A percentile compares a stretch with the other conserved stretches of the same genome.
Evolutionary conservation across 2,888 invertebrate genomes (phyloP).

Genomic region (Cosmorhoe ocellata): DNA sequence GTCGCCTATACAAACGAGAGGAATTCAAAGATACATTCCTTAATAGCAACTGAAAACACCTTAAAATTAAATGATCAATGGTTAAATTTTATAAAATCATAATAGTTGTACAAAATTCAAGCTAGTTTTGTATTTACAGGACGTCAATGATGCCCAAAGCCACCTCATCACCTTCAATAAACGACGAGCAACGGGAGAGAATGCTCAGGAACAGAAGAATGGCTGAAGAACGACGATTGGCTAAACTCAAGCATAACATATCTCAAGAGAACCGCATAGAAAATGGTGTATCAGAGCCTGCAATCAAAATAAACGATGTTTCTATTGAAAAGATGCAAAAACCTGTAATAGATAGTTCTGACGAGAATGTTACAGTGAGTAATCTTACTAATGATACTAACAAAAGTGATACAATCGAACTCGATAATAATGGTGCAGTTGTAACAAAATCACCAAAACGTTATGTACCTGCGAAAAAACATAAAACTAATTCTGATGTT

Average conservation of each 20-base stretch:
- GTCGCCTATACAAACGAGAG: too few relatives aligned
- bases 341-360: slow-evolving; percentile 34
- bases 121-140: too few relatives aligned
- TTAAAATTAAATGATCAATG: too few relatives aligned
- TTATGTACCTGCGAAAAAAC: slow-evolving; percentile 14
- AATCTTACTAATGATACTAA: slow-evolving; percentile 22
- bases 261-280: slow-evolving; percentile 16
- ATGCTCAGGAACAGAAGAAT: slow-evolving; percentile 86
- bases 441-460: slow-evolving; percentile 6
- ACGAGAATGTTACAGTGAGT: slow-evolving; percentile 32
- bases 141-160: slow-evolving; percentile 60
- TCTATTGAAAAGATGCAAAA: slow-evolving; percentile 12
- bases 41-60: too few relatives aligned
- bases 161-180: slow-evolving; percentile 74
- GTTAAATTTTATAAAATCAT: too few relatives aligned
- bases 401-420: slow-evolving; percentile 8
- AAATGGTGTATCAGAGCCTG: background rate
- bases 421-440: slow-evolving; percentile 3
- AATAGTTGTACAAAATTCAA: too few relatives aligned
- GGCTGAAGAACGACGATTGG: slow-evolving; percentile 85
- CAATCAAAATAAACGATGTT: slow-evolving; percentile 2
- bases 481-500: background rate
- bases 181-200: slow-evolving; percentile 85
- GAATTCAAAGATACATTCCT: too few relatives aligned
- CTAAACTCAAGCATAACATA: slow-evolving; percentile 63